A percentile compares a stretch with the other conserved stretches of the same genome.
phyloP scores from a whole-genome alignment of 2,888 invertebrate genomes.

The Gari tellinella region DNA sequence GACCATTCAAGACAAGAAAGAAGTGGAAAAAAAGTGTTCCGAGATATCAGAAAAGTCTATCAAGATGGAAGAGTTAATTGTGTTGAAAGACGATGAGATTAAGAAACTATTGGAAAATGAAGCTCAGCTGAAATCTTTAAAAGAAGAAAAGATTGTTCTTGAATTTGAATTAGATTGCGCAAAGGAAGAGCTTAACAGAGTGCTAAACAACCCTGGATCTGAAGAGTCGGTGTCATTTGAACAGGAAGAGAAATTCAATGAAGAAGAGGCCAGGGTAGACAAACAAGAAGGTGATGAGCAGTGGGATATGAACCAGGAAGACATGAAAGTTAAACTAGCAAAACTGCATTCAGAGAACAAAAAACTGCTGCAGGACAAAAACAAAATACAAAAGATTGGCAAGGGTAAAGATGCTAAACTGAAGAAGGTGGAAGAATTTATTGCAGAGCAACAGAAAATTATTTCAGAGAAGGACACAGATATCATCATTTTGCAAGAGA shows the following conservation, averaged over 20 bases:
- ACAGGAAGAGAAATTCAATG: slow-evolving; percentile 23
- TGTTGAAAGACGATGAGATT: slow-evolving; percentile 54
- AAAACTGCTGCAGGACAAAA: slow-evolving; percentile 50
- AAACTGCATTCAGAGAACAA: slow-evolving; percentile 51
- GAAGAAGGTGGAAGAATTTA: slow-evolving; percentile 64
- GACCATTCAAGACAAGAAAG: slow-evolving; percentile 25
- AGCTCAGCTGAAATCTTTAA: slow-evolving; percentile 32
- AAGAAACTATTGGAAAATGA: slow-evolving; percentile 38
- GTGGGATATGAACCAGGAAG: slow-evolving; percentile 13
- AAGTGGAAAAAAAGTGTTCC: slow-evolving; percentile 27
- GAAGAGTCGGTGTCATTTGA: slow-evolving; percentile 31
- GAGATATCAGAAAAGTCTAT: slow-evolving; percentile 22
- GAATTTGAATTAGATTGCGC: slow-evolving; percentile 61
- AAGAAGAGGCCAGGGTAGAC: slow-evolving; percentile 17
- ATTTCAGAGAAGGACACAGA: slow-evolving; percentile 65
- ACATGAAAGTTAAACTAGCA: slow-evolving; percentile 41
- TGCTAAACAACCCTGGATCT: slow-evolving; percentile 20
- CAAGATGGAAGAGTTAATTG: slow-evolving; percentile 41
- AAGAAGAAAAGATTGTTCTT: slow-evolving; percentile 60
- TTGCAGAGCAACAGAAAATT: slow-evolving; percentile 58
- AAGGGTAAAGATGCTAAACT: slow-evolving; percentile 67
- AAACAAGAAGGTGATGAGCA: slow-evolving; percentile 5
- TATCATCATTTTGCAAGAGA: slow-evolving; percentile 64
- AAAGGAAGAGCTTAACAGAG: slow-evolving; percentile 49
- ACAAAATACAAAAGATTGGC: slow-evolving; percentile 58